phyloP scores from a whole-genome alignment of 2,888 invertebrate species.

The Bursaphelenchus okinawaensis region DNA sequence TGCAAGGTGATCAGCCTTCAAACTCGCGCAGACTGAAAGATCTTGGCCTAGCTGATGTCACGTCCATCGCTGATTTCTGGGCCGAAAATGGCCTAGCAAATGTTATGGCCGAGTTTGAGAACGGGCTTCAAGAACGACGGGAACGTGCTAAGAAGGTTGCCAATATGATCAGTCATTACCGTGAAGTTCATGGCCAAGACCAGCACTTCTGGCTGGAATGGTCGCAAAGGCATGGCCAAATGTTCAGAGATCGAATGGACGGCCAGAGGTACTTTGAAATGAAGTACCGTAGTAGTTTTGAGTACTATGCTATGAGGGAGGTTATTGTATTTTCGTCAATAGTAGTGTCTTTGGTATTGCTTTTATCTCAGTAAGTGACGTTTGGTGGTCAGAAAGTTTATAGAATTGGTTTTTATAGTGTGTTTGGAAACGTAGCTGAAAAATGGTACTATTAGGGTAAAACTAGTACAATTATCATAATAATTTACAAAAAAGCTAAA shows the following conservation, averaged over 20 bases:
- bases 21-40: conserved; percentile 47
- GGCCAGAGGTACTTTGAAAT: conserved; percentile 15
- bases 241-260: conserved; percentile 17
- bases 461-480: no score
- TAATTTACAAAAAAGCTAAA: no score
- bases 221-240: conserved; percentile 37
- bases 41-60: conserved; percentile 38
- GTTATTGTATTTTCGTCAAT: neutral
- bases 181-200: conserved; percentile 29
- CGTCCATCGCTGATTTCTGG: conserved; percentile 30
- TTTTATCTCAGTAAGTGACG: neutral
- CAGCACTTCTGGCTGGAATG: conserved; percentile 47
- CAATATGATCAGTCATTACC: conserved; percentile 34
- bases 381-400: no score
- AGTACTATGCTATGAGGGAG: conserved; percentile 13
- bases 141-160: conserved; percentile 21
- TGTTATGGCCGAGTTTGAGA: conserved; percentile 23
- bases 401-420: no score
- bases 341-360: neutral
- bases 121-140: conserved; percentile 24
- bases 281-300: conserved; percentile 13
- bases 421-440: no score
- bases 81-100: neutral
- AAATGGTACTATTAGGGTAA: no score
- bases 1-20: conserved; percentile 51